Conservation (phyloP, 2,797 vertebrate genomes). For the Anolis apletophallus region DNA sequence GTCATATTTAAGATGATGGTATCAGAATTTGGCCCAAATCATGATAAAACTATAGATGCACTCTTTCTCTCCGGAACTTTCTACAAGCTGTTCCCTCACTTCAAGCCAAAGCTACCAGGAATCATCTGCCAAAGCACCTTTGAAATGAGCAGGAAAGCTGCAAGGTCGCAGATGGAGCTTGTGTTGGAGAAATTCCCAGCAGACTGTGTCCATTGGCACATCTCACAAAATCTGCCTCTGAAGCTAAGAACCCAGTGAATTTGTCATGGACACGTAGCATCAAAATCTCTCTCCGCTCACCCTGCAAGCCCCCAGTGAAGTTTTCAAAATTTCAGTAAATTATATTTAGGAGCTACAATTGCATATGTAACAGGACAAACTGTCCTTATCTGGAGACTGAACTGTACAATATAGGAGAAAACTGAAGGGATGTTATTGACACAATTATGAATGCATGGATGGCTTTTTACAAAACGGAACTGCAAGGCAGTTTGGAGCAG, state of each 20-base stretch:
- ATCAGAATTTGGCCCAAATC: not conserved
- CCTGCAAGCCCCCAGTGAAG: no score
- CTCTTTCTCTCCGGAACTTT: not conserved
- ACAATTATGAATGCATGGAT: not conserved
- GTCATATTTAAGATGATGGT: not conserved
- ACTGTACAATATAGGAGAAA: no score
- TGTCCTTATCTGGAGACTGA: not conserved
- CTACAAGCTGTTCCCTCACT: slow-evolving; percentile 23
- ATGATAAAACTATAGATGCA: not conserved
- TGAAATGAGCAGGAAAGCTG: slow-evolving; percentile 17
- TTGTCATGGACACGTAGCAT: not conserved
- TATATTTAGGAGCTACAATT: not conserved
- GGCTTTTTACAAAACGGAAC: not conserved
- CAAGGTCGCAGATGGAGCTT: slow-evolving; percentile 31
- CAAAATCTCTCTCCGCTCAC: not conserved
- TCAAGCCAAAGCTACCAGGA: slow-evolving; percentile 16
- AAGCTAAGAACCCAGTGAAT: slow-evolving; percentile 1
- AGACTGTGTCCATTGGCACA: slow-evolving; percentile 3
- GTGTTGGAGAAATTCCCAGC: slow-evolving; percentile 25
- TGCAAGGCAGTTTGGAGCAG: not conserved
- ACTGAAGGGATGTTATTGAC: not conserved
- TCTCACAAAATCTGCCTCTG: slow-evolving; percentile 3
- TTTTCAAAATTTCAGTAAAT: not conserved
- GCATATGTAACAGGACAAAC: not conserved
- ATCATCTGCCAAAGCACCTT: slow-evolving; percentile 7